These are phyloP conservation scores for Danio rerio DNA, from an alignment of 2,113 vertebrate species.

Conservation along the genomic window DNA sequence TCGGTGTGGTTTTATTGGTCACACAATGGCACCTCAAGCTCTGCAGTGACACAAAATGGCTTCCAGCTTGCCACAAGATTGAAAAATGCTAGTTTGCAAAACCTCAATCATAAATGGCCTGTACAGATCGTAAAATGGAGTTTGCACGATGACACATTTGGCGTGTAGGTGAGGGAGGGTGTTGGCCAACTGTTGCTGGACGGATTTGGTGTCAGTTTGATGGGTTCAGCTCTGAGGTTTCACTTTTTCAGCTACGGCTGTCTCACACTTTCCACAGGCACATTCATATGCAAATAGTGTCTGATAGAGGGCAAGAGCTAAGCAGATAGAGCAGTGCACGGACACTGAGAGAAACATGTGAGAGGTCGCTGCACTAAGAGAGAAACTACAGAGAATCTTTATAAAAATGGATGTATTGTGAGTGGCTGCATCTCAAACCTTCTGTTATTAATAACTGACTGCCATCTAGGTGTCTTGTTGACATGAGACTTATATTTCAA, in stretches of 20 bases:
- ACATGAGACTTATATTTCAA: not conserved
- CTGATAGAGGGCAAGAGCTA: conserved; percentile 37
- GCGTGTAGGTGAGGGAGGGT: conserved; percentile 21
- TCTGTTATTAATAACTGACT: conserved; percentile 12
- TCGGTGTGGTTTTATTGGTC: conserved; percentile 32
- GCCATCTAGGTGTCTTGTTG: not conserved
- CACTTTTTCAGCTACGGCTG: conserved; percentile 22
- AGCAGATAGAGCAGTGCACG: conserved; percentile 23
- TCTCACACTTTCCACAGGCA: conserved; percentile 47
- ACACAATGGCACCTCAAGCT: conserved; percentile 13
- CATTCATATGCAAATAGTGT: conserved; percentile 52
- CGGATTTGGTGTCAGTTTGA: conserved; percentile 30
- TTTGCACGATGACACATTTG: not conserved
- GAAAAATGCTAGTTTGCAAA: not conserved
- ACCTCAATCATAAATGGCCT: conserved; percentile 2
- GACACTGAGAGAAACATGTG: conserved; percentile 25
- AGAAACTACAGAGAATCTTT: conserved; percentile 17
- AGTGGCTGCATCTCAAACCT: not conserved
- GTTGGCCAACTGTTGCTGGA: conserved; percentile 43
- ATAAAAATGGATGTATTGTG: conserved; percentile 27
- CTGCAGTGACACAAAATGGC: conserved; percentile 17
- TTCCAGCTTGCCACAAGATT: conserved; percentile 18
- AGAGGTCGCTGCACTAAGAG: conserved; percentile 28
- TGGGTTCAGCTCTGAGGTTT: conserved; percentile 33
- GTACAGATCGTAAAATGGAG: conserved; percentile 6